Evolutionary conservation across 2,888 invertebrate genomes (phyloP), one percentile per base, ranked within the genome.

Genomic region (Acleris literana): DNA sequence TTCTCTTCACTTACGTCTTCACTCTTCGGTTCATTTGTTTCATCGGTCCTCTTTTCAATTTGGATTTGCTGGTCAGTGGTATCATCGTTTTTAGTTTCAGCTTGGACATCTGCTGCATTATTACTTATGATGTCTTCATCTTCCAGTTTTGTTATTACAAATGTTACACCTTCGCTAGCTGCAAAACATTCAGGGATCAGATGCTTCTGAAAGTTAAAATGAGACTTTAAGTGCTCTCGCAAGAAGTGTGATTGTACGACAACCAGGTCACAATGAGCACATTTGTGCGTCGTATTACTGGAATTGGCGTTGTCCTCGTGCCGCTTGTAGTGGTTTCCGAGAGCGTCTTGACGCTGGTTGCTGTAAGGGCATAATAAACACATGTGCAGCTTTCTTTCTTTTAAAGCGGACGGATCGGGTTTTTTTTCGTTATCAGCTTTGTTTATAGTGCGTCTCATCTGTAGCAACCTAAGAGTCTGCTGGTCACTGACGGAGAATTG

Each of bases 351-450:
- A 13, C 96, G 94, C 60, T 94, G 93, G 78, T 96, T 96, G 48
- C 95, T 95, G 82, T 96, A 97, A 0, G 97, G 97, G 83, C 98
- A 98, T 72, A 95, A 90, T 63, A 95, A 91, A 85, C 97, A 97
- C 82, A 94, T 93, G 77, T 94, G 95, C 68, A 94, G 76, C 78
- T 94, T 95, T 73, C 94, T 94, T 25, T 95, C 94, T 72, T 95
- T 95, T 3, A 81, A 81, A 1, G 88, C 85, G 4, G 86, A 82
- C 69, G 83, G 70, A 54, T 95, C 95, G 1, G 80, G 68, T 51
- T 71, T 78, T 69, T 81, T 73, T 43, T 92, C 93, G 67, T 86
- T 87, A 22, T 79, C 84, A 69, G 84, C 80, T 67, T 83, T 84
- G 67, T 83, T 86, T 73, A 89, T 88, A 48, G 91, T 89, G 63